phyloP scores from a whole-genome alignment of 2,797 vertebrate genomes.

The Naso thynnoides region DNA sequence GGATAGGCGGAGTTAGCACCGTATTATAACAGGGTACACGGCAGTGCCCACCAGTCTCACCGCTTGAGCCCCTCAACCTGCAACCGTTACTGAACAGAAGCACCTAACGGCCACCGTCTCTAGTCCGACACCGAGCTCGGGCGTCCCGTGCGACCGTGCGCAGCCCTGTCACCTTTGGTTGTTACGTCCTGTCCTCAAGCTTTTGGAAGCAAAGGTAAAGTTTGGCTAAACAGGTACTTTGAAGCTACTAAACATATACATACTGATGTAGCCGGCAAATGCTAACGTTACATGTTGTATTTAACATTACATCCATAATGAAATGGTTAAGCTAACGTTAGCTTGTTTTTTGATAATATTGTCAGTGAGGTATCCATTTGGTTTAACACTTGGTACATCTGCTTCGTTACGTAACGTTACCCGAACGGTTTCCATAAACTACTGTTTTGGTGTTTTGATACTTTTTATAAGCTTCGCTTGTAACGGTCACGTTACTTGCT shows the following conservation, averaged over 20 bases:
- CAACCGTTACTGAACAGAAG: fast-evolving
- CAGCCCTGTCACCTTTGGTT: too few species aligned
- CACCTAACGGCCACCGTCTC: too few species aligned
- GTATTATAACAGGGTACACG: background rate
- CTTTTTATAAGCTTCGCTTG: background rate
- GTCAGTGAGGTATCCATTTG: background rate
- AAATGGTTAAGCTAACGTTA: background rate
- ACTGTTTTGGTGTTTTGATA: too few species aligned
- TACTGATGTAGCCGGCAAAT: fast-evolving
- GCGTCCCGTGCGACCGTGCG: too few species aligned
- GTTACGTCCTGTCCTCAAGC: background rate
- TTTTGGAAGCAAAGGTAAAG: slow-evolving; percentile 17
- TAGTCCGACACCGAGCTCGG: background rate
- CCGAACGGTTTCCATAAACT: too few species aligned
- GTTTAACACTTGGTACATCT: background rate
- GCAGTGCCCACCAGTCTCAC: too few species aligned
- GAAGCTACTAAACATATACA: fast-evolving
- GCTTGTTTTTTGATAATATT: background rate
- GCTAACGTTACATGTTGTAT: too few species aligned
- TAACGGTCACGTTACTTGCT: too few species aligned
- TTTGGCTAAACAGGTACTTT: too few species aligned
- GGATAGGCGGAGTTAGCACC: background rate
- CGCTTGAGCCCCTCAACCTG: fast-evolving
- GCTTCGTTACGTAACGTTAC: too few species aligned
- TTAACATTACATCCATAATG: too few species aligned